Evolutionary conservation across 2,113 vertebrate genomes (phyloP).

Genomic region (Lepisosteus oculatus): DNA sequence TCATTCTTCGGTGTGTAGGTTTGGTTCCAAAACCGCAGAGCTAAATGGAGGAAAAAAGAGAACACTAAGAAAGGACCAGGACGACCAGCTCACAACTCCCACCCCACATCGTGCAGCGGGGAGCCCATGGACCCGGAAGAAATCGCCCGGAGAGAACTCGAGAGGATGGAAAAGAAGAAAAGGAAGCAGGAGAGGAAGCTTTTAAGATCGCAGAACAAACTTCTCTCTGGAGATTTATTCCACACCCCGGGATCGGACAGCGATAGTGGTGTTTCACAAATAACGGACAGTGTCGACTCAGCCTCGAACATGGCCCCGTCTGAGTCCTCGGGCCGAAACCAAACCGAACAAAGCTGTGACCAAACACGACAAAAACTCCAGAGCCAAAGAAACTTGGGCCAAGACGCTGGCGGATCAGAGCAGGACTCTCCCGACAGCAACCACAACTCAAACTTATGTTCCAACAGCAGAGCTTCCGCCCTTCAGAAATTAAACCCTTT

Average conservation of each 20-base stretch:
- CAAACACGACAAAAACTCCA: constrained; percentile 59
- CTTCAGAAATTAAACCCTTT: constrained; percentile 88
- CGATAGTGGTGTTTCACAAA: constrained; percentile 84
- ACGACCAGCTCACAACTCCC: constrained; percentile 94
- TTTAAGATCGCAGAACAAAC: constrained; percentile 84
- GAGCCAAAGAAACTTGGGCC: constrained; percentile 81
- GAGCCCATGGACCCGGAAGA: constrained; percentile 98
- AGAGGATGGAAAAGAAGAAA: constrained; percentile 92
- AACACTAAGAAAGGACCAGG: constrained; percentile 98
- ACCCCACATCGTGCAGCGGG: constrained; percentile 95
- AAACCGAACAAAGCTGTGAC: constrained; percentile 67
- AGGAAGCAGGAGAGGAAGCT: constrained; percentile 93
- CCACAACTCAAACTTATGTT: constrained; percentile 62
- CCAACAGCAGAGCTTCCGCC: constrained; percentile 56
- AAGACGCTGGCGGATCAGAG: constrained; percentile 66
- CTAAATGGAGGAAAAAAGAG: constrained; percentile 98
- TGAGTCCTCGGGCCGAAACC: constrained; percentile 49
- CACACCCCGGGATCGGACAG: constrained; percentile 96
- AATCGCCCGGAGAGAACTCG: constrained; percentile 90
- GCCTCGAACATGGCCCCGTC: constrained; percentile 27
- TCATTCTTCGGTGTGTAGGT: constrained; percentile 77
- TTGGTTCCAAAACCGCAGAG: constrained; percentile 97
- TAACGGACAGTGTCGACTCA: constrained; percentile 67
- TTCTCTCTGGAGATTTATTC: constrained; percentile 75
- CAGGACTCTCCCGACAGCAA: constrained; percentile 63